A percentile compares a stretch with the other conserved stretches of the same genome.
phyloP scores from a whole-genome alignment of 2,888 invertebrate species.

The Tetheella fluctuosa region DNA sequence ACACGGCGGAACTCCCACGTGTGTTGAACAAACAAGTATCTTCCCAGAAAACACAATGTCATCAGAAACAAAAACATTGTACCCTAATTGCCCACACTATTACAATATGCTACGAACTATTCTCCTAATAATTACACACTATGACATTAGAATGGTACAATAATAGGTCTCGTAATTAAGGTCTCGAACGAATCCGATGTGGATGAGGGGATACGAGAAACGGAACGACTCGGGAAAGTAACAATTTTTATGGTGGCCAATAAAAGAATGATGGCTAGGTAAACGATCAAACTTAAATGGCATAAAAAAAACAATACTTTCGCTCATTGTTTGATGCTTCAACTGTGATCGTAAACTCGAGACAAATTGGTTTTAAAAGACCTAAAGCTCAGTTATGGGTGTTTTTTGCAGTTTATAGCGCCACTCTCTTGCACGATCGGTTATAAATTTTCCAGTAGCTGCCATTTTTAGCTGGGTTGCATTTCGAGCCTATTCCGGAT shows the following conservation, averaged over 20 bases:
- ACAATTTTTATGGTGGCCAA: slow-evolving; percentile 41
- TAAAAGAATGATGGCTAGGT: slow-evolving; percentile 67
- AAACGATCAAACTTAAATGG: slow-evolving; percentile 72
- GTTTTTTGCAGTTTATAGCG: slow-evolving; percentile 56
- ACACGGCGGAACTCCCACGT: slow-evolving; percentile 70
- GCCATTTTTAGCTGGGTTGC: slow-evolving; percentile 38
- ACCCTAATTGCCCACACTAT: slow-evolving; percentile 67
- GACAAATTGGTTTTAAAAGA: slow-evolving; percentile 76
- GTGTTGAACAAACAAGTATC: slow-evolving; percentile 65
- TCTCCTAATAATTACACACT: slow-evolving; percentile 55
- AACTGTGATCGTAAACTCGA: slow-evolving; percentile 70
- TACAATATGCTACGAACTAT: slow-evolving; percentile 49
- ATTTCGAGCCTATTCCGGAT: slow-evolving; percentile 41
- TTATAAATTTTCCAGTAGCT: slow-evolving; percentile 24
- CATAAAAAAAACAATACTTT: slow-evolving; percentile 72
- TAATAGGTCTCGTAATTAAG: slow-evolving; percentile 47
- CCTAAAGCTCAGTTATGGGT: slow-evolving; percentile 48
- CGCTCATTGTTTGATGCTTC: slow-evolving; percentile 72
- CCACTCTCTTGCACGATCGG: slow-evolving; percentile 38
- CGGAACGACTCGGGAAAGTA: slow-evolving; percentile 16
- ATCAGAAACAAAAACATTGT: slow-evolving; percentile 68
- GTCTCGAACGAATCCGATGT: slow-evolving; percentile 35
- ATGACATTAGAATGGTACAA: slow-evolving; percentile 42
- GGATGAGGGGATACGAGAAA: slow-evolving; percentile 31
- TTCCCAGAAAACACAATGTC: slow-evolving; percentile 78